A percentile compares a stretch with the other conserved stretches of the same genome.
These are phyloP conservation scores for Epinephelus awoara DNA, from an alignment of 2,797 vertebrate species.

Conservation along the genomic window DNA sequence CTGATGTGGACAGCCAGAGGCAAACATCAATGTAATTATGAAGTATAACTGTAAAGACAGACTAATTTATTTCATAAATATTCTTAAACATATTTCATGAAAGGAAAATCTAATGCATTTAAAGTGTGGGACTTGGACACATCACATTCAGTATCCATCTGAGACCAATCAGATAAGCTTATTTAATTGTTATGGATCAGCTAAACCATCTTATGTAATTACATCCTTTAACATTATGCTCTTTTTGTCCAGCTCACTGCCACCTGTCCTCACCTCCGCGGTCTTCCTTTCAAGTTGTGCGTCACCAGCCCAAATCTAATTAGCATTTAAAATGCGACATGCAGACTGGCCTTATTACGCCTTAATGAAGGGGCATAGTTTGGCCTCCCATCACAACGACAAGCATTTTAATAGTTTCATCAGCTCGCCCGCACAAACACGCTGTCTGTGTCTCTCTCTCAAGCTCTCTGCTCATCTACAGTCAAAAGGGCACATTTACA, in stretches of 20 bases:
- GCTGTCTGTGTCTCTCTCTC: constrained; percentile 36
- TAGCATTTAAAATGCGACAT: constrained; percentile 65
- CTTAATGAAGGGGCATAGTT: constrained; percentile 70
- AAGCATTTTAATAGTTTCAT: constrained; percentile 72
- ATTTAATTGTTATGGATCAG: not conserved
- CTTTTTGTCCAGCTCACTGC: constrained; percentile 24
- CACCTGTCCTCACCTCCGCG: constrained; percentile 39
- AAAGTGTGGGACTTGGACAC: not conserved
- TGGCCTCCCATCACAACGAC: constrained; percentile 69
- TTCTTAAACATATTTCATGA: not conserved
- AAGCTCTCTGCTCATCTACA: constrained; percentile 25
- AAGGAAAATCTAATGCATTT: not conserved
- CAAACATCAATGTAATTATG: not conserved
- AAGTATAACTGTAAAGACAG: too few species aligned
- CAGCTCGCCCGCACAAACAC: constrained; percentile 48
- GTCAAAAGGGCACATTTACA: constrained; percentile 58
- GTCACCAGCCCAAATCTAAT: constrained; percentile 69
- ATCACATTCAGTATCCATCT: not conserved
- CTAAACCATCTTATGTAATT: not conserved
- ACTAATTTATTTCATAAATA: not conserved
- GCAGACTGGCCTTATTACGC: constrained; percentile 70
- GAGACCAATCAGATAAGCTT: not conserved
- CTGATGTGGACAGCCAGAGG: not conserved
- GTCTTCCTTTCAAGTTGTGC: constrained; percentile 42
- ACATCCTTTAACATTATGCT: not conserved